These are phyloP conservation scores for Opisthograptis luteolata DNA, from an alignment of 2,888 invertebrate genomes.

Conservation along the genomic window DNA sequence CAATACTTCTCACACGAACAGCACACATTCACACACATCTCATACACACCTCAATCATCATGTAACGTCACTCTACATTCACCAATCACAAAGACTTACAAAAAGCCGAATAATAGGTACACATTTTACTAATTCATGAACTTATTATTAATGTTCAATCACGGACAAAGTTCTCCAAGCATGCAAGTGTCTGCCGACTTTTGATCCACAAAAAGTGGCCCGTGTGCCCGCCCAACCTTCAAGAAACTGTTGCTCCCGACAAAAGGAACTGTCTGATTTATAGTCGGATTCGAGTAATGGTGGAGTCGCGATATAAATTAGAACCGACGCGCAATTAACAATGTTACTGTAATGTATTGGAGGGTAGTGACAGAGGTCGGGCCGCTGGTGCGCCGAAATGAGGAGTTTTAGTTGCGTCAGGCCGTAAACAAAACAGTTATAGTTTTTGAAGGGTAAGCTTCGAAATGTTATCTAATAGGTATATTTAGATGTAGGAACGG, in stretches of 20 bases:
- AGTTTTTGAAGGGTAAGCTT: too few species aligned
- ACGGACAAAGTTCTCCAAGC: too few species aligned
- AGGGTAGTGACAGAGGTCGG: conserved; percentile 36
- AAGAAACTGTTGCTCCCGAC: conserved; percentile 64
- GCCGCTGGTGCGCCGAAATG: conserved; percentile 33
- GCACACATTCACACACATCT: too few species aligned
- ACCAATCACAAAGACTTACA: too few species aligned
- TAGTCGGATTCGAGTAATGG: conserved; percentile 61
- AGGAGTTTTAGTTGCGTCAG: background rate
- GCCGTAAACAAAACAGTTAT: conserved; percentile 8
- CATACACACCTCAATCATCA: too few species aligned
- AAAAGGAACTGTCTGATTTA: conserved; percentile 73
- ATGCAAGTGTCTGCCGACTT: conserved; percentile 19
- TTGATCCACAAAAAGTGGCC: conserved; percentile 38
- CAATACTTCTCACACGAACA: too few species aligned
- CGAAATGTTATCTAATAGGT: too few species aligned
- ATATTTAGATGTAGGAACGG: too few species aligned
- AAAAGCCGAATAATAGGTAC: too few species aligned
- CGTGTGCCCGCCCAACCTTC: conserved; percentile 40
- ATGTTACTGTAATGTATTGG: conserved; percentile 54
- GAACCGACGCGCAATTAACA: conserved; percentile 62
- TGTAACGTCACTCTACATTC: too few species aligned
- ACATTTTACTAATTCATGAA: too few species aligned
- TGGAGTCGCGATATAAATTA: conserved; percentile 66
- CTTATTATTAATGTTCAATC: too few species aligned